Percentiles rank a stretch among this genome's conserved stretches.
Evolutionary conservation across 2,888 invertebrate species (phyloP).

Genomic region (Acleris literana): DNA sequence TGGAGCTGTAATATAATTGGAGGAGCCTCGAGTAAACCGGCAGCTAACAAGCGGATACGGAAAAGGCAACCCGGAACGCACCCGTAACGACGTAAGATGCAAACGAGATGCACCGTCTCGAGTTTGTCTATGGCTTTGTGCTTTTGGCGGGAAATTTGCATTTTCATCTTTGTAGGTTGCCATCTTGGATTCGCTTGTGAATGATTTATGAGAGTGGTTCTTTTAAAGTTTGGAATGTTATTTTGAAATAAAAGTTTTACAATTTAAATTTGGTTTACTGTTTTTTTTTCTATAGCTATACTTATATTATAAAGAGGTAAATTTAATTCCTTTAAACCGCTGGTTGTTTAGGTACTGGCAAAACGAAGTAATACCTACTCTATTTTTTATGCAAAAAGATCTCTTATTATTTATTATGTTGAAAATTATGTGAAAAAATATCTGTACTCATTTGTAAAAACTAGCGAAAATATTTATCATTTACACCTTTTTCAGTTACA

Average conservation of each 20-base stretch:
- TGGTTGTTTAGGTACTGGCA: no score
- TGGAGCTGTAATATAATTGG: constrained; percentile 76
- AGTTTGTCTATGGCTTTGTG: constrained; percentile 52
- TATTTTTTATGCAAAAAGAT: no score
- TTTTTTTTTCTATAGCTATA: no score
- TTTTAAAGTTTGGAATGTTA: constrained; percentile 3
- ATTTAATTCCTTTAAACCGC: no score
- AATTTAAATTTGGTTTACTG: not conserved
- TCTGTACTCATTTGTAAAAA: no score
- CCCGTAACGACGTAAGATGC: constrained; percentile 55
- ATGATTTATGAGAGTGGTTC: constrained; percentile 30
- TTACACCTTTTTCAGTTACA: no score
- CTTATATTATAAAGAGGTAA: no score
- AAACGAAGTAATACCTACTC: no score
- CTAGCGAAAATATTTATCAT: not conserved
- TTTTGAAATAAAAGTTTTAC: no score
- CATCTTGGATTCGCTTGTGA: constrained; percentile 31
- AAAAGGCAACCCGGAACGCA: constrained; percentile 51
- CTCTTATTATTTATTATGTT: no score
- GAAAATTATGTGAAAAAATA: no score
- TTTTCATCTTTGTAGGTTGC: constrained; percentile 32
- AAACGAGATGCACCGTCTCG: constrained; percentile 40
- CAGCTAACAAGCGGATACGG: constrained; percentile 74
- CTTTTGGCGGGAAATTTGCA: constrained; percentile 37
- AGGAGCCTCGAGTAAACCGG: constrained; percentile 77